phyloP scores from a whole-genome alignment of 2,113 vertebrate species.

The Eleginops maclovinus region DNA sequence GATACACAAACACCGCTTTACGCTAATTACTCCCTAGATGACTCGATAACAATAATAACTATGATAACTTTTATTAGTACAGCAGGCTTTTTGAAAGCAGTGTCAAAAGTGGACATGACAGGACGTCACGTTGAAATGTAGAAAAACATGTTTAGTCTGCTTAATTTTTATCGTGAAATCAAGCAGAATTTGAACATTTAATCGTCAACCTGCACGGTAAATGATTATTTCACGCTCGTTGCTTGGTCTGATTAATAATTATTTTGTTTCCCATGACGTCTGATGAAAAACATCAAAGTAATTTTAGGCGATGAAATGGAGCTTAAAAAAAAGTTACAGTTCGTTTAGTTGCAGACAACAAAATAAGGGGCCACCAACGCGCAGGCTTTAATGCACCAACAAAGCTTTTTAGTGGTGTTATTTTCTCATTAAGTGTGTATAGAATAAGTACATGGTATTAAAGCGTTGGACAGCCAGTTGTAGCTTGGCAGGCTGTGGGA shows the following conservation, averaged over 20 bases:
- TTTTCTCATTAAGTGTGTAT: slow-evolving; percentile 69
- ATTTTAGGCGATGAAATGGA: background rate
- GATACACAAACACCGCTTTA: slow-evolving; percentile 58
- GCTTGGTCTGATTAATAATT: slow-evolving; percentile 22
- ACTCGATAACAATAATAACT: slow-evolving; percentile 55
- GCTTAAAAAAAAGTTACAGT: slow-evolving; percentile 46
- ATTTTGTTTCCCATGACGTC: slow-evolving; percentile 44
- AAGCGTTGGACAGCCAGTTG: slow-evolving; percentile 39
- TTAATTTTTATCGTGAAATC: slow-evolving; percentile 14
- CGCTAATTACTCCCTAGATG: slow-evolving; percentile 69
- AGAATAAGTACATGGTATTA: slow-evolving; percentile 69
- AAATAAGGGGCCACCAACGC: slow-evolving; percentile 67
- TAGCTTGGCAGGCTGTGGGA: slow-evolving; percentile 56
- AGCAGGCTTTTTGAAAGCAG: slow-evolving; percentile 47
- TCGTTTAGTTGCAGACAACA: slow-evolving; percentile 21
- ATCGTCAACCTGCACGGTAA: background rate
- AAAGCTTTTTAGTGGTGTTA: slow-evolving; percentile 59
- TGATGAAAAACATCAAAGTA: slow-evolving; percentile 45
- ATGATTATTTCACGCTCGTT: slow-evolving; percentile 9
- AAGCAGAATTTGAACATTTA: slow-evolving; percentile 32
- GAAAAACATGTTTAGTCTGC: slow-evolving; percentile 8
- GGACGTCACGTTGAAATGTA: background rate
- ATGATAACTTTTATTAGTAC: slow-evolving; percentile 56
- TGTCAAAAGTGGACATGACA: background rate
- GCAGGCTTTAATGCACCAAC: slow-evolving; percentile 43